Evolutionary conservation across 1,140 invertebrate species (phyloP).

Genomic region (Rhysida immarginata): DNA sequence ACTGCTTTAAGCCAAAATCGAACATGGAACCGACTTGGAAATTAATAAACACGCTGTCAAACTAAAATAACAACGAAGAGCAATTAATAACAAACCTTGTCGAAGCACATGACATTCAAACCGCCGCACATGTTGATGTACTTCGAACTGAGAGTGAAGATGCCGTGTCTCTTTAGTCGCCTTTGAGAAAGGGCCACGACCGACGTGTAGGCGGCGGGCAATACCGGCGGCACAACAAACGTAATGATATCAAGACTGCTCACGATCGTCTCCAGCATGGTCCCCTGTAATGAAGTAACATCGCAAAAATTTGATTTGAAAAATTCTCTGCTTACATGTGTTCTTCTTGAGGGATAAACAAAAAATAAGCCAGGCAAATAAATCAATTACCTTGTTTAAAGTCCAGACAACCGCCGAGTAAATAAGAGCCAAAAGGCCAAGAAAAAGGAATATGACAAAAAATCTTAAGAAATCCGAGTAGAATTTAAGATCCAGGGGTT

Average conservation of each 20-base stretch:
- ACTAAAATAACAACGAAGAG: too few relatives aligned
- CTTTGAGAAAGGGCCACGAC: slow-evolving; percentile 38
- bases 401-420: slow-evolving; percentile 25
- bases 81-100: slow-evolving; percentile 31
- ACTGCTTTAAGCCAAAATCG: too few relatives aligned
- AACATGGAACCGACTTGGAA: too few relatives aligned
- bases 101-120: slow-evolving; percentile 39
- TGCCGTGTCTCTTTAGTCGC: slow-evolving; percentile 30
- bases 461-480: slow-evolving; percentile 34
- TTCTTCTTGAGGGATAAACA: too few relatives aligned
- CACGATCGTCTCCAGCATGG: slow-evolving; percentile 20
- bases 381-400: slow-evolving; percentile 20
- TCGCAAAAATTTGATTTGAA: too few relatives aligned
- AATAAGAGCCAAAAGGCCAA: slow-evolving; percentile 23
- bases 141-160: slow-evolving; percentile 38
- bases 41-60: too few relatives aligned
- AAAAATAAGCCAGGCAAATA: too few relatives aligned
- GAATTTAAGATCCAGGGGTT: slow-evolving; percentile 37
- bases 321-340: too few relatives aligned
- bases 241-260: slow-evolving; percentile 29
- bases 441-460: slow-evolving; percentile 26
- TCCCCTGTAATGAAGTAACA: slow-evolving; percentile 20
- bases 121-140: slow-evolving; percentile 36
- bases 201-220: slow-evolving; percentile 38
- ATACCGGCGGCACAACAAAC: slow-evolving; percentile 28